Conservation (phyloP, 2,888 invertebrate species). For the Himalopsyche kuldschensis region DNA sequence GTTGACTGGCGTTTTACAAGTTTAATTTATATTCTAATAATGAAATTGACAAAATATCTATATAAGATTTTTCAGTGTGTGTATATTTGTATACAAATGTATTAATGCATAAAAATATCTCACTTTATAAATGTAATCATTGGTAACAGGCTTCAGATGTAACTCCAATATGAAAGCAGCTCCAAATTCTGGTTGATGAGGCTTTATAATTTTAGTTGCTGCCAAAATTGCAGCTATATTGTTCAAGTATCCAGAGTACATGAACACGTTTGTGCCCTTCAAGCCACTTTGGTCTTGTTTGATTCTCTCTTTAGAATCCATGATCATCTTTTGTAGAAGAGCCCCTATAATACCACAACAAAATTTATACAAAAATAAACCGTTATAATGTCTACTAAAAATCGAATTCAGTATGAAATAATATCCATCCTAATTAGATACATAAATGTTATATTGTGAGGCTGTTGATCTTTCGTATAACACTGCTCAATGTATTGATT, state of each 20-base stretch:
- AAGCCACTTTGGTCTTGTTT: conserved; percentile 43
- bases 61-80: conserved; percentile 3
- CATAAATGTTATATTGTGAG: no score
- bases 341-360: conserved; percentile 48
- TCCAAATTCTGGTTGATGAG: conserved; percentile 62
- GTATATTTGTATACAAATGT: neutral
- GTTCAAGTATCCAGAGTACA: conserved; percentile 66
- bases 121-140: conserved; percentile 56
- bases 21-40: no score
- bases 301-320: conserved; percentile 51
- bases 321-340: conserved; percentile 58
- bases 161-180: conserved; percentile 61
- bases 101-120: neutral
- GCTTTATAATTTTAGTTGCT: conserved; percentile 61
- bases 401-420: no score
- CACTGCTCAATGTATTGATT: no score
- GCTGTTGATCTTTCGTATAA: no score
- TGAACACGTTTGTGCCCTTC: conserved; percentile 50
- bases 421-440: no score
- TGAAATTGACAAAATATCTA: neutral
- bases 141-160: conserved; percentile 49
- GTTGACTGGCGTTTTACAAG: no score
- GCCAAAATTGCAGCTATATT: conserved; percentile 62
- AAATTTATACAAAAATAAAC: no score
- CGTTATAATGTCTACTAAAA: no score